Evolutionary conservation across 2,797 vertebrate genomes (phyloP).

Genomic region (Antrozous pallidus): DNA sequence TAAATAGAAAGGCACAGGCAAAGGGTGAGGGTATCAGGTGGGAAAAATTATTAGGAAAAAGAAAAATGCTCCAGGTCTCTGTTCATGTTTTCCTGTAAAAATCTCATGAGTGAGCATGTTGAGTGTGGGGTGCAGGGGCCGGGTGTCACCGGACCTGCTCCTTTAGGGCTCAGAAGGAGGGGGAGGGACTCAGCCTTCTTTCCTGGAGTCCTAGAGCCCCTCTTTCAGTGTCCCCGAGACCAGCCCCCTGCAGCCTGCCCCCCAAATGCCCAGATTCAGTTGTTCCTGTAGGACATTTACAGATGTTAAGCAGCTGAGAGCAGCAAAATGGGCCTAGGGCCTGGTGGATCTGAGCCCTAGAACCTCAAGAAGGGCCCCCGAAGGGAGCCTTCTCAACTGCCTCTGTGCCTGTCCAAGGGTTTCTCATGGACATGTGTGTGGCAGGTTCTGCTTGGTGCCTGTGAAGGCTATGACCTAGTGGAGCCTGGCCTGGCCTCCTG

Average conservation of each 20-base stretch:
- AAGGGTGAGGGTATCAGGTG: not conserved
- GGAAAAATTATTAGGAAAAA: not conserved
- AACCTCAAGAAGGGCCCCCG: no score
- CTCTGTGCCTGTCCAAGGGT: not conserved
- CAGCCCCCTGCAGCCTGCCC: no score
- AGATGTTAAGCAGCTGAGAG: not conserved
- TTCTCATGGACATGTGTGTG: no score
- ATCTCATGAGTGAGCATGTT: not conserved
- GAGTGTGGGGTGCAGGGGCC: not conserved
- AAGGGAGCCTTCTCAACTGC: not conserved
- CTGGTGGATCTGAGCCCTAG: no score
- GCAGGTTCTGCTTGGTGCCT: not conserved
- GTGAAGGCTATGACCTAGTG: not conserved
- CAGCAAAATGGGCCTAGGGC: not conserved
- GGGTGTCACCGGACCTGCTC: not conserved
- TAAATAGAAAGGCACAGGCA: not conserved
- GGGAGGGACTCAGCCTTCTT: no score
- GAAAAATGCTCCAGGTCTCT: not conserved
- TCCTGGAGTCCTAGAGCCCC: not conserved
- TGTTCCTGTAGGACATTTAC: no score
- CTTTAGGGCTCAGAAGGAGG: not conserved
- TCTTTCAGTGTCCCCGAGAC: not conserved
- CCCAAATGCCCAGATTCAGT: no score
- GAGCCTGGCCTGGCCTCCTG: not conserved
- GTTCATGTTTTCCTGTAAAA: not conserved